Evolutionary conservation across 2,113 vertebrate species (phyloP).

Genomic region (Mystacornis crossleyi): DNA sequence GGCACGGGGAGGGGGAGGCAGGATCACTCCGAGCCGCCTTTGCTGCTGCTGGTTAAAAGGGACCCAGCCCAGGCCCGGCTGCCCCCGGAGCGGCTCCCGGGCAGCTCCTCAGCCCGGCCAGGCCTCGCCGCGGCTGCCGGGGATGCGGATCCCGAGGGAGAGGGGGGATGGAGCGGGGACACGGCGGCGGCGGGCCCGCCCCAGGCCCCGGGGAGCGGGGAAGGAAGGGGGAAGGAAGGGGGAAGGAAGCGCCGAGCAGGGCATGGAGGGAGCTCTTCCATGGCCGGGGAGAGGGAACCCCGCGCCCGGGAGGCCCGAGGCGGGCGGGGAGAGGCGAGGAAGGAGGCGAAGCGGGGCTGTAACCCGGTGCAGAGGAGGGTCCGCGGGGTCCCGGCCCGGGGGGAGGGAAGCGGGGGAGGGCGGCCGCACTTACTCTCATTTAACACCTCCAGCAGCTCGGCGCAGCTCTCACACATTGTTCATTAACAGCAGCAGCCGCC

Average conservation of each 20-base stretch:
- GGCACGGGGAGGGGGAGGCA: background rate
- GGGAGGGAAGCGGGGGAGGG: constrained; percentile 34
- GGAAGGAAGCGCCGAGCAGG: background rate
- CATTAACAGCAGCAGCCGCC: constrained; percentile 83
- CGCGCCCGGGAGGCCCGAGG: background rate
- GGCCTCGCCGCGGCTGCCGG: constrained; percentile 22
- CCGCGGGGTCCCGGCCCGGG: constrained; percentile 30
- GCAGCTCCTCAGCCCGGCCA: constrained; percentile 2
- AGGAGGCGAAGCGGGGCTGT: background rate
- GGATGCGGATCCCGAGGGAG: background rate
- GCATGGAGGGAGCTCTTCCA: constrained; percentile 14
- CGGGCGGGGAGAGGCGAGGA: background rate
- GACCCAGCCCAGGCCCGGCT: constrained; percentile 24
- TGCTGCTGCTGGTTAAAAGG: background rate
- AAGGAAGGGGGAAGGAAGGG: background rate
- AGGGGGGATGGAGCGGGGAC: background rate
- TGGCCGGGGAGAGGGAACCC: background rate
- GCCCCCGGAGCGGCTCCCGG: background rate
- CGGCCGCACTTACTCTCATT: constrained; percentile 92
- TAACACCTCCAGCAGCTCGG: constrained; percentile 98
- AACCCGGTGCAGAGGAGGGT: constrained; percentile 5
- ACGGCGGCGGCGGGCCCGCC: background rate
- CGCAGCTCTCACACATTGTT: constrained; percentile 99
- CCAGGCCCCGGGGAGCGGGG: background rate
- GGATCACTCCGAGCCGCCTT: background rate